These are phyloP conservation scores for Portunus trituberculatus DNA, from an alignment of 1,140 invertebrate genomes.

Conservation along the genomic window DNA sequence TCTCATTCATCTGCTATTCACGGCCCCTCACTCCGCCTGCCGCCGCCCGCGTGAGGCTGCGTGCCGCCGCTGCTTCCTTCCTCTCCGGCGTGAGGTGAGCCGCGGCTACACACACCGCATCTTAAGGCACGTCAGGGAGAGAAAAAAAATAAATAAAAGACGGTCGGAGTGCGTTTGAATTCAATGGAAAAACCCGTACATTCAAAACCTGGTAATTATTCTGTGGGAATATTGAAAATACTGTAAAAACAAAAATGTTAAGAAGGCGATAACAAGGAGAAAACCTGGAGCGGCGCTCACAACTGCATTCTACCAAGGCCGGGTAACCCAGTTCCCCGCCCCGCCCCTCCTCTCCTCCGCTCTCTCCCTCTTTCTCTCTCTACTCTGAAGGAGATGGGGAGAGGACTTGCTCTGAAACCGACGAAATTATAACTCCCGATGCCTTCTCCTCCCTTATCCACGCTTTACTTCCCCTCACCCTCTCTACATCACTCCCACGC, in stretches of 20 bases:
- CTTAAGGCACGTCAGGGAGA: background rate
- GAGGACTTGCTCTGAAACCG: conserved; percentile 41
- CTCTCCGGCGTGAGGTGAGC: background rate
- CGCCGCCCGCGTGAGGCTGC: background rate
- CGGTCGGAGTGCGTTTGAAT: background rate
- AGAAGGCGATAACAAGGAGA: background rate
- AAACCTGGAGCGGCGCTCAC: background rate
- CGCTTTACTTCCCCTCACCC: background rate
- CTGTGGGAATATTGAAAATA: background rate
- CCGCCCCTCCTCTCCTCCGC: conserved; percentile 27
- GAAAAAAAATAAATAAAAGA: too few relatives aligned
- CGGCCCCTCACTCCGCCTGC: background rate
- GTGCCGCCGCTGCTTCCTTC: background rate
- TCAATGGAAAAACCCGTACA: background rate
- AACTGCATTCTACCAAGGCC: conserved; percentile 54
- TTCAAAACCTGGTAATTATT: background rate
- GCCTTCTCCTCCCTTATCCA: background rate
- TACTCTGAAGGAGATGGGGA: conserved; percentile 55
- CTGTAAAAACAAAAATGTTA: conserved; percentile 12
- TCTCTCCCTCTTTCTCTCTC: conserved; percentile 46
- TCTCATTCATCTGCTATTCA: conserved; percentile 39
- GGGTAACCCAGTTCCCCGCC: conserved; percentile 23
- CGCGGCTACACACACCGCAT: background rate
- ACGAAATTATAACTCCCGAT: background rate
- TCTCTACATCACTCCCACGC: background rate